These are phyloP conservation scores for Agelastica alni DNA, from an alignment of 2,888 invertebrate species.

Conservation along the genomic window DNA sequence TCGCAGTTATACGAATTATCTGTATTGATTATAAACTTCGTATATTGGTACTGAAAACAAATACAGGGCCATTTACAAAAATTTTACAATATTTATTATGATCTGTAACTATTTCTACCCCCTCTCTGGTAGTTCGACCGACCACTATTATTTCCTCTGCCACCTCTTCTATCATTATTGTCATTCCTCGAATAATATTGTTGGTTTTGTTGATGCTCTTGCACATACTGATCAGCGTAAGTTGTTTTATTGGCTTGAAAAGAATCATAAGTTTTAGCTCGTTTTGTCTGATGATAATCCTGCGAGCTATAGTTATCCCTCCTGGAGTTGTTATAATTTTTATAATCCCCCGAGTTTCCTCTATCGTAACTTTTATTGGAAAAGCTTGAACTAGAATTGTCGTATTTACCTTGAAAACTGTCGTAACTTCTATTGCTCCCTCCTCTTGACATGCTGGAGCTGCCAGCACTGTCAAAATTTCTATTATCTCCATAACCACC, in stretches of 20 bases:
- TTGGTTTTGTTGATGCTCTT: slow-evolving; percentile 54
- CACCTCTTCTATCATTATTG: slow-evolving; percentile 51
- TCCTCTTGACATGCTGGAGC: slow-evolving; percentile 27
- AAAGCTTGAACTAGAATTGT: slow-evolving; percentile 38
- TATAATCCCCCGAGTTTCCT: slow-evolving; percentile 46
- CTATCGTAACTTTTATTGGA: slow-evolving; percentile 33
- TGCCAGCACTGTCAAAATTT: slow-evolving; percentile 41
- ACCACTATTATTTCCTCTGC: slow-evolving; percentile 38
- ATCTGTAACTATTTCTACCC: slow-evolving; percentile 35
- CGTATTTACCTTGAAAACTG: slow-evolving; percentile 31
- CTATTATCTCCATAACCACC: slow-evolving; percentile 27
- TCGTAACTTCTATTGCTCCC: slow-evolving; percentile 25
- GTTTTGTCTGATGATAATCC: slow-evolving; percentile 49
- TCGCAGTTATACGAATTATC: too few relatives aligned
- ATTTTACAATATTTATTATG: too few relatives aligned
- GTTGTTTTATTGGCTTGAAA: slow-evolving; percentile 52
- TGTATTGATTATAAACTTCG: too few relatives aligned
- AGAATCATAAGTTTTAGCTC: slow-evolving; percentile 55
- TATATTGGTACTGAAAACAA: too few relatives aligned
- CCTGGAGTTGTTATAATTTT: slow-evolving; percentile 53
- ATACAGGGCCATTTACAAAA: too few relatives aligned
- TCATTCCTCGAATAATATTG: slow-evolving; percentile 50
- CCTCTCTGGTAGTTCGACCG: slow-evolving; percentile 33
- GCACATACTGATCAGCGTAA: slow-evolving; percentile 56
- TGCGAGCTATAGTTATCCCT: slow-evolving; percentile 43